phyloP scores from a whole-genome alignment of 2,113 vertebrate species.

The Corythaixoides concolor region DNA sequence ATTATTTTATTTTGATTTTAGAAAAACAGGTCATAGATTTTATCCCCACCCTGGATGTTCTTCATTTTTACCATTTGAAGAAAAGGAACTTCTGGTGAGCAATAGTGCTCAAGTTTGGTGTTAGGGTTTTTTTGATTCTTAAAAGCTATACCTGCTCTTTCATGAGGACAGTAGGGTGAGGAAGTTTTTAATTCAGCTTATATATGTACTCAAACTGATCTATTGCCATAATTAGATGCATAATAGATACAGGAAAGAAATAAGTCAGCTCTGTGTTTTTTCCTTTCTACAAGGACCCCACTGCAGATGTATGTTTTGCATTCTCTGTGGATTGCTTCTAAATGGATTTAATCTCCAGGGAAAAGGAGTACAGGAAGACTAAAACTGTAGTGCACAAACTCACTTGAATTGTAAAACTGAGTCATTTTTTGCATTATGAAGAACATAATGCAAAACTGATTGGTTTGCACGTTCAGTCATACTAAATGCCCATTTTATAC shows the following conservation, averaged over 20 bases:
- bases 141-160: neutral
- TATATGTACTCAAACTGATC: neutral
- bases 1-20: neutral
- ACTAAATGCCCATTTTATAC: neutral
- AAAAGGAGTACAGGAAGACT: neutral
- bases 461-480: fast-evolving
- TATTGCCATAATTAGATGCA: neutral
- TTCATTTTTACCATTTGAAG: neutral
- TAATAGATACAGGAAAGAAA: neutral
- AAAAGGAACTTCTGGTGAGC: neutral
- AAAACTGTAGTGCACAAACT: neutral
- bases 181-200: neutral
- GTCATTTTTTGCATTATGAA: neutral
- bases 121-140: neutral
- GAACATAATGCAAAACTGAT: too few relatives aligned
- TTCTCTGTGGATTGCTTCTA: neutral
- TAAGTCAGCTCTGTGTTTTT: neutral
- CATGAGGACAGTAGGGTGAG: neutral
- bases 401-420: neutral
- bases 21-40: neutral
- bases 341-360: neutral
- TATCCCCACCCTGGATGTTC: neutral
- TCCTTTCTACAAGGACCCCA: neutral
- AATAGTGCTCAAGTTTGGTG: neutral
- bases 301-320: neutral